phyloP scores from a whole-genome alignment of 2,113 vertebrate species.

The Sphyrna mokarran region DNA sequence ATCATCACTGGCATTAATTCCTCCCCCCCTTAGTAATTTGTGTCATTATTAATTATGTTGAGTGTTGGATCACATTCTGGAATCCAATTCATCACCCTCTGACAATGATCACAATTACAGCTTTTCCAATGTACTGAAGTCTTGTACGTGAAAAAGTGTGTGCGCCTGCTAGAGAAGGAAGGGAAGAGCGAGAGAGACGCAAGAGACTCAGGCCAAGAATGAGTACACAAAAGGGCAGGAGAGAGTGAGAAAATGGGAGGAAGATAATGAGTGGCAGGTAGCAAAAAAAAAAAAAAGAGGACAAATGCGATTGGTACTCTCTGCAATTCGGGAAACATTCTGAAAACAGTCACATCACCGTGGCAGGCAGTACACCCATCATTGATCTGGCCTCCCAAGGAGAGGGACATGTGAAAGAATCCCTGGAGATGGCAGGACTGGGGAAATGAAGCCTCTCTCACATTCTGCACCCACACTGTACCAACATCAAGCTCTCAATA shows the following conservation, averaged over 20 bases:
- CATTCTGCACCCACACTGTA: conserved; percentile 27
- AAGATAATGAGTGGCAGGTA: neutral
- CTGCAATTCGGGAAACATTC: neutral
- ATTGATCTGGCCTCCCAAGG: conserved; percentile 44
- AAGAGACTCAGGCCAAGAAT: neutral
- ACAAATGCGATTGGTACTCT: neutral
- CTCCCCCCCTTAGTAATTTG: neutral
- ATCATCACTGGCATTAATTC: no score
- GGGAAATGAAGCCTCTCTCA: neutral
- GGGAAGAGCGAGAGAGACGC: neutral
- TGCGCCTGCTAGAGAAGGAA: no score
- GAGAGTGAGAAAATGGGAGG: conserved; percentile 21
- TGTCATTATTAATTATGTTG: neutral
- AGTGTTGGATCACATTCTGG: neutral
- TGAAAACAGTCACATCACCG: neutral
- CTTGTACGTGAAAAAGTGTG: neutral
- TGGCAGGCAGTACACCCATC: conserved; percentile 9
- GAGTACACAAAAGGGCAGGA: conserved; percentile 38
- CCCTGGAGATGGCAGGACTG: neutral
- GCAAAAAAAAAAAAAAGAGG: neutral
- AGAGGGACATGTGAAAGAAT: conserved; percentile 52
- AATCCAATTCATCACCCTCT: neutral
- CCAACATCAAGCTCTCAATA: neutral
- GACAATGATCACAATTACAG: neutral
- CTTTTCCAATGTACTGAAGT: neutral